Percentiles rank a stretch among this genome's conserved stretches.
These are phyloP conservation scores for Acomys russatus DNA, from an alignment of 2,797 vertebrate species.

Conservation along the genomic window DNA sequence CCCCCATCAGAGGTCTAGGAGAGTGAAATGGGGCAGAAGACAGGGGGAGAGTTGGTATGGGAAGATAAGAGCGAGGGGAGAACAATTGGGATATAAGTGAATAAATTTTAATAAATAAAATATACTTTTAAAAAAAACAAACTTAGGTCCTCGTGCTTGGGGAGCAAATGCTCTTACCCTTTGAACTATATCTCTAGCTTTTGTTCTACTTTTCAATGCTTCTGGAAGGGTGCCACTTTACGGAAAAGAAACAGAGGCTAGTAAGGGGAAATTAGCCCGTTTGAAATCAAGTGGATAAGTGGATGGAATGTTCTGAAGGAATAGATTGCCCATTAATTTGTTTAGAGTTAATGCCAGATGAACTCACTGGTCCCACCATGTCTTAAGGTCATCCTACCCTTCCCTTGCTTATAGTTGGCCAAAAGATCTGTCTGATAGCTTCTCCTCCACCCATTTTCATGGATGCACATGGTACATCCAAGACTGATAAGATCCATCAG, in stretches of 20 bases:
- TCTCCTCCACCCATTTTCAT: neutral
- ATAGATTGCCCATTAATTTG: neutral
- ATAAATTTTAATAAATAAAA: too few relatives aligned
- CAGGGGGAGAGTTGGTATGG: too few relatives aligned
- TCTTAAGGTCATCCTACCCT: neutral
- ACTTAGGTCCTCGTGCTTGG: neutral
- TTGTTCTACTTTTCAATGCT: neutral
- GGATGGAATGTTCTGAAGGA: rapidly evolving
- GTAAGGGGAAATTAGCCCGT: rapidly evolving
- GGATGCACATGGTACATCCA: too few relatives aligned
- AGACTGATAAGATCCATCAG: neutral
- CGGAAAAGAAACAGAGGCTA: neutral
- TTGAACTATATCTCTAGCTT: neutral
- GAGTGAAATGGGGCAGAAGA: too few relatives aligned
- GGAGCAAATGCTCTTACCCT: neutral
- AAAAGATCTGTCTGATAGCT: neutral
- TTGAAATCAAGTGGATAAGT: rapidly evolving
- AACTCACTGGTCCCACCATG: neutral
- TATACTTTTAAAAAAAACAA: neutral
- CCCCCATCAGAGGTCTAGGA: too few relatives aligned
- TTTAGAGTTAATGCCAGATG: neutral
- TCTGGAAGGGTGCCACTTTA: neutral
- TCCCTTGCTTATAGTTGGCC: neutral
- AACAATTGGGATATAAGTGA: too few relatives aligned
- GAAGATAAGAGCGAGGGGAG: too few relatives aligned